phyloP scores from a whole-genome alignment of 2,113 vertebrate genomes.

The Muntiacus muntjak region DNA sequence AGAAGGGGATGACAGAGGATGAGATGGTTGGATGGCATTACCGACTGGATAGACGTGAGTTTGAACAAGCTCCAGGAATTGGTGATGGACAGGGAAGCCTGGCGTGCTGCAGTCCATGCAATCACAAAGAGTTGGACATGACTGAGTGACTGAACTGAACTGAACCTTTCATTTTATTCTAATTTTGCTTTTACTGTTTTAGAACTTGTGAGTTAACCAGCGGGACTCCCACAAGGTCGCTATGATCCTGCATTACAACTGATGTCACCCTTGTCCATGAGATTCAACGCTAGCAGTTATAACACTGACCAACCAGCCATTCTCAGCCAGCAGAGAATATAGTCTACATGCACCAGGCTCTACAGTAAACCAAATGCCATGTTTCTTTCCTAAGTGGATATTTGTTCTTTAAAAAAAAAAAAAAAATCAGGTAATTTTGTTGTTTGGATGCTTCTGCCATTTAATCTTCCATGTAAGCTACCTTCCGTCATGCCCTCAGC shows the following conservation, averaged over 20 bases:
- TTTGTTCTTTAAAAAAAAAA: neutral
- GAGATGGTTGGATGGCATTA: neutral
- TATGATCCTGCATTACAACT: too few relatives aligned
- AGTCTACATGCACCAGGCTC: neutral
- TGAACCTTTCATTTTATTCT: neutral
- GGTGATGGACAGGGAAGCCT: neutral
- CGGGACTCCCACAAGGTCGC: neutral
- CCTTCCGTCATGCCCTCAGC: neutral
- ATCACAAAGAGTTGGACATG: neutral
- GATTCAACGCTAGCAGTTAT: rapidly evolving
- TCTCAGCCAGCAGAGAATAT: neutral
- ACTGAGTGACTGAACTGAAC: neutral
- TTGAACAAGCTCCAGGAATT: rapidly evolving
- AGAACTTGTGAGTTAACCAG: neutral
- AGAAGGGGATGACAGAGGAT: neutral
- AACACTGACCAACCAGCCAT: neutral
- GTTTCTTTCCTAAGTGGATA: neutral
- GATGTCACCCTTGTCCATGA: too few relatives aligned
- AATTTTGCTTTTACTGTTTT: neutral
- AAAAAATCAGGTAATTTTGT: neutral
- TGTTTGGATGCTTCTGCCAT: neutral
- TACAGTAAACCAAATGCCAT: neutral
- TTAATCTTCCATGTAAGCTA: neutral
- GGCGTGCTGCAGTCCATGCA: rapidly evolving
- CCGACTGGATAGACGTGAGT: neutral